phyloP scores from a whole-genome alignment of 2,797 vertebrate genomes.

The Pangasius krempfi region DNA sequence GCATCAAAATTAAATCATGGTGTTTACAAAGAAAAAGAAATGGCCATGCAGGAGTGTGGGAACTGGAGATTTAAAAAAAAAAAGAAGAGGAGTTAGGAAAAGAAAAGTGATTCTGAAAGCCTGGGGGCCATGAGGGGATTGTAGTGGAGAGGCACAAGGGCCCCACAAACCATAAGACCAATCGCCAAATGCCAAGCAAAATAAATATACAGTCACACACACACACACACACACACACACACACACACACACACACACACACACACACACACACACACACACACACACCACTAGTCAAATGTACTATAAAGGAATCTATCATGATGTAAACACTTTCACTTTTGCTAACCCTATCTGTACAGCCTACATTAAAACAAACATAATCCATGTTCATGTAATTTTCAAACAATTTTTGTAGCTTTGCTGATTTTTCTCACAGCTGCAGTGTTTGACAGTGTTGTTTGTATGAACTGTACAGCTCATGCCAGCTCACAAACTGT shows the following conservation, averaged over 20 bases:
- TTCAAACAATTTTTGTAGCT: background rate
- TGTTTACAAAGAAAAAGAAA: background rate
- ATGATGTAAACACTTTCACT: background rate
- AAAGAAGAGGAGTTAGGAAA: background rate
- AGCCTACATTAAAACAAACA: background rate
- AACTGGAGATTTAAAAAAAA: background rate
- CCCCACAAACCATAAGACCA: constrained; percentile 33
- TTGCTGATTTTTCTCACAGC: background rate
- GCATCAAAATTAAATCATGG: constrained; percentile 18
- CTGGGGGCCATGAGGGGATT: constrained; percentile 2
- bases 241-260: background rate
- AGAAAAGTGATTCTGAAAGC: constrained; percentile 17
- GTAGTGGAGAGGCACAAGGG: constrained; percentile 24
- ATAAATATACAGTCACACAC: constrained; percentile 23
- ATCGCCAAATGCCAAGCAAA: background rate
- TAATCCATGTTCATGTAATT: background rate
- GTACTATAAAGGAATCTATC: background rate
- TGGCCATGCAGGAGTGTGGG: background rate
- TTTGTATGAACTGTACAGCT: background rate
- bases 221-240: background rate
- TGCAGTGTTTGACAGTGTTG: background rate
- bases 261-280: constrained; percentile 1
- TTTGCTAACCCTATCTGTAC: background rate
- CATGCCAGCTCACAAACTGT: constrained; percentile 30
- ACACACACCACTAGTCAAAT: constrained; percentile 25